Evolutionary conservation across 2,113 vertebrate species (phyloP).

Genomic region (Psophia crepitans): DNA sequence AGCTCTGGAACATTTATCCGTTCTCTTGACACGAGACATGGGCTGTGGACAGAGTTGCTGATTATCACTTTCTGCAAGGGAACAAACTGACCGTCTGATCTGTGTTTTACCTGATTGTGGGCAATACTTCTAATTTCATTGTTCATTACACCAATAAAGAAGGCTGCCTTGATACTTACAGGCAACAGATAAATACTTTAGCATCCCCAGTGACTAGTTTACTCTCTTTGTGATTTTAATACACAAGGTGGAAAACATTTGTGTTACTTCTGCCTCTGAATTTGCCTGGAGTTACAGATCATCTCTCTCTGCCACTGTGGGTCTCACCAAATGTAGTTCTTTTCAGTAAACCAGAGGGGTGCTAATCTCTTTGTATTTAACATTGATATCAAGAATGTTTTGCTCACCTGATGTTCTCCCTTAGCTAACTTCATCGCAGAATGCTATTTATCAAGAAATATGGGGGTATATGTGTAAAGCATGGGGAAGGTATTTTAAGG

Average conservation of each 20-base stretch:
- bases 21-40: neutral
- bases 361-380: neutral
- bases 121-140: slow-evolving; percentile 20
- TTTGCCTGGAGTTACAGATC: neutral
- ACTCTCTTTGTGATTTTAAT: neutral
- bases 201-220: slow-evolving; percentile 26
- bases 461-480: neutral
- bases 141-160: neutral
- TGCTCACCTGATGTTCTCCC: neutral
- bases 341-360: neutral
- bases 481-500: neutral
- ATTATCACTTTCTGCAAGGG: neutral
- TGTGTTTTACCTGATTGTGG: neutral
- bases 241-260: neutral
- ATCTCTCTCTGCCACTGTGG: neutral
- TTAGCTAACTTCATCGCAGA: neutral
- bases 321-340: neutral
- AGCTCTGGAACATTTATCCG: neutral
- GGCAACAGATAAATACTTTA: slow-evolving; percentile 8
- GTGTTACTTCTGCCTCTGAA: neutral
- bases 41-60: neutral
- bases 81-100: neutral
- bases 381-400: neutral
- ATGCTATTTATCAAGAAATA: neutral
- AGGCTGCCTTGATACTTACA: neutral